Evolutionary conservation across 2,113 vertebrate species (phyloP).

Genomic region (Cichladusa arquata): DNA sequence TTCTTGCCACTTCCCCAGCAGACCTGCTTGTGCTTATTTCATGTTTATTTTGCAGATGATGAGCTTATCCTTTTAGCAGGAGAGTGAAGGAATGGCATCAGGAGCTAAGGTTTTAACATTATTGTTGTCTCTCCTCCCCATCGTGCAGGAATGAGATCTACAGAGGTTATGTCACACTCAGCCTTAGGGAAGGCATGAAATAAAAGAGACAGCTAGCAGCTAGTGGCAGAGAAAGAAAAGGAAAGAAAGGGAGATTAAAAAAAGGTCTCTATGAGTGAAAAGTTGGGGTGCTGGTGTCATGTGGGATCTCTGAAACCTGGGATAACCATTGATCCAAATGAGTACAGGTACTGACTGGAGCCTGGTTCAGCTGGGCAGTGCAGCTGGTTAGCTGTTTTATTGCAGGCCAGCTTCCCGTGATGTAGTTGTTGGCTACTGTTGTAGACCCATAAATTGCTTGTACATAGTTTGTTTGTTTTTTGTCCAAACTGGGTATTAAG

Average conservation of each 20-base stretch:
- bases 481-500: neutral
- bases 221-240: neutral
- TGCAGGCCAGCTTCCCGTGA: neutral
- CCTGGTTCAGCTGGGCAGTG: neutral
- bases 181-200: neutral
- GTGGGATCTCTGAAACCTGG: neutral
- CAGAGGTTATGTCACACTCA: neutral
- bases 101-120: neutral
- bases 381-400: neutral
- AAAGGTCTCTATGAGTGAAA: neutral
- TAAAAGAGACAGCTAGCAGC: neutral
- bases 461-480: neutral
- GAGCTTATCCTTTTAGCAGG: neutral
- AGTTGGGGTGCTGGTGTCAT: neutral
- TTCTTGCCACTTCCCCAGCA: neutral
- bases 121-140: fast-evolving
- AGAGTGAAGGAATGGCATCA: neutral
- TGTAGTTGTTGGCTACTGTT: neutral
- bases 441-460: neutral
- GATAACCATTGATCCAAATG: neutral
- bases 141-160: neutral
- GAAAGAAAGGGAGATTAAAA: neutral
- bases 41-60: neutral
- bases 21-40: neutral
- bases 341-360: fast-evolving